Evolutionary conservation across 2,888 invertebrate species (phyloP).

Genomic region (Dioctria linearis): DNA sequence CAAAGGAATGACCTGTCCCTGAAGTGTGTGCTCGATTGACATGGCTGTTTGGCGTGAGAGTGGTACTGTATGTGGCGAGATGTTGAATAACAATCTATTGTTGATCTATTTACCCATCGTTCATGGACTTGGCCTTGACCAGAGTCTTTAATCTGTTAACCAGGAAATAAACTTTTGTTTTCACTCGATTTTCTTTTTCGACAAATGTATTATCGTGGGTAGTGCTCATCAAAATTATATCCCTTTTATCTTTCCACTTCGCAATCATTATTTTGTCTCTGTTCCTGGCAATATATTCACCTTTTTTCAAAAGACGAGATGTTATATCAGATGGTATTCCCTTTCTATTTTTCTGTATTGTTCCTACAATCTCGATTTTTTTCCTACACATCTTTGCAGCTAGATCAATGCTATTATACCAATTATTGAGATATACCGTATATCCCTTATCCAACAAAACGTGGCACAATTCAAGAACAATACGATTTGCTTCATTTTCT

Average conservation of each 20-base stretch:
- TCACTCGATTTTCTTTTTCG: background rate
- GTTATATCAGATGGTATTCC: conserved; percentile 26
- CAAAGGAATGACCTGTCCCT: no score
- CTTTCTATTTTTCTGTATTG: conserved; percentile 36
- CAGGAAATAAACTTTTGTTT: background rate
- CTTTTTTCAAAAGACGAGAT: conserved; percentile 20
- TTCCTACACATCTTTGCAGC: background rate
- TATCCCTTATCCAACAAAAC: background rate
- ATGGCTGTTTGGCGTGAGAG: no score
- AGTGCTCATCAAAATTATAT: background rate
- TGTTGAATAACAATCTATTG: no score
- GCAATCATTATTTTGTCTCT: conserved; percentile 37
- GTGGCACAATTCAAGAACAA: background rate
- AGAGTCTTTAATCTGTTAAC: no score
- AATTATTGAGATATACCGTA: background rate
- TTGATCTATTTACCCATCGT: no score
- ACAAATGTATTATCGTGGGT: background rate
- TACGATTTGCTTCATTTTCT: background rate
- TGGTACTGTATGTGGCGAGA: no score
- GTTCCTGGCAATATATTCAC: conserved; percentile 10
- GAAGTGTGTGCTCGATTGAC: no score
- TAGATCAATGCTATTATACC: background rate
- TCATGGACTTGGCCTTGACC: no score
- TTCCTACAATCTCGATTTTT: conserved; percentile 16
- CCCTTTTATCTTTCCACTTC: conserved; percentile 19